Conservation (phyloP, 2,888 invertebrate species). For the Coelopa pilipes region DNA sequence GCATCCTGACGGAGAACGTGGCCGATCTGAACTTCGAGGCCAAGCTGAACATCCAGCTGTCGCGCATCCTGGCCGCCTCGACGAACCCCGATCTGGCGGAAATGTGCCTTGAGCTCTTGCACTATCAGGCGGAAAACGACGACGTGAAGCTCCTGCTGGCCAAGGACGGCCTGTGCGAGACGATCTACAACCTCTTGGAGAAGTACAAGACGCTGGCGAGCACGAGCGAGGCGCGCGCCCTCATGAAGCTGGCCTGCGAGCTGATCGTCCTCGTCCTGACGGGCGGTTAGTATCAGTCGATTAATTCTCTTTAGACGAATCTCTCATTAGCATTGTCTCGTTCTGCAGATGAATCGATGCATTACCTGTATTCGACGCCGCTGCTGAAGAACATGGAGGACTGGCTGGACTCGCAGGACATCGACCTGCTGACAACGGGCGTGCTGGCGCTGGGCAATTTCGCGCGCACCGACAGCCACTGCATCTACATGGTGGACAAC, state of each 20-base stretch:
- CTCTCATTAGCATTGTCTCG: neutral
- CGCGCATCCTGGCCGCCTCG: conserved; percentile 72
- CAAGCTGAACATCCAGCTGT: conserved; percentile 71
- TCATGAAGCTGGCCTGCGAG: conserved; percentile 87
- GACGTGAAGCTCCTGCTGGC: conserved; percentile 81
- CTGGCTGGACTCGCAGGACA: conserved; percentile 81
- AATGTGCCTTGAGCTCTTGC: conserved; percentile 80
- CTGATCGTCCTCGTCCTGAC: conserved; percentile 85
- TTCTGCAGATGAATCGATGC: conserved; percentile 86
- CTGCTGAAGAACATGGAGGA: conserved; percentile 76
- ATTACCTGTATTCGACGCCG: conserved; percentile 79
- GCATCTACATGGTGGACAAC: conserved; percentile 82
- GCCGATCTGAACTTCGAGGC: conserved; percentile 72
- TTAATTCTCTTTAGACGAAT: neutral
- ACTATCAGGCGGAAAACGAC: conserved; percentile 83
- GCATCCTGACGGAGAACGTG: conserved; percentile 73
- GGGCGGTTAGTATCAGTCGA: conserved; percentile 74
- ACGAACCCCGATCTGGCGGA: conserved; percentile 79
- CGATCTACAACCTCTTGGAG: conserved; percentile 79
- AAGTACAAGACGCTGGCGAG: conserved; percentile 74
- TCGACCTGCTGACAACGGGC: conserved; percentile 83
- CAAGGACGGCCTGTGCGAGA: conserved; percentile 79
- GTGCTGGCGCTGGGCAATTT: conserved; percentile 90
- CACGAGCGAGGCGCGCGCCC: conserved; percentile 73
- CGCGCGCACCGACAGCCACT: conserved; percentile 86